These are phyloP conservation scores for Andrena trimmerana DNA, from an alignment of 2,888 invertebrate genomes.

Conservation along the genomic window DNA sequence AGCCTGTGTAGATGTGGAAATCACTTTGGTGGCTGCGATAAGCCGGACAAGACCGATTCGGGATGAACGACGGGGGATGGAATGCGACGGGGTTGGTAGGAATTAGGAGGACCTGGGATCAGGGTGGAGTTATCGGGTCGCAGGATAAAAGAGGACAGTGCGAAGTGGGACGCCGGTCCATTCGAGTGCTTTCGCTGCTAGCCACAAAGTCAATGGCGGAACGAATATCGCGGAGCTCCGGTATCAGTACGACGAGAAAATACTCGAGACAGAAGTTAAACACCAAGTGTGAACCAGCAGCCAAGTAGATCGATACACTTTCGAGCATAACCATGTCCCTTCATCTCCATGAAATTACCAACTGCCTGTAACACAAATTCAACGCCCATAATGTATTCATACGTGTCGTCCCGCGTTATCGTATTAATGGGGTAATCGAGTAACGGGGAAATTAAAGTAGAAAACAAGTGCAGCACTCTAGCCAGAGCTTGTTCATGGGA, in stretches of 20 bases:
- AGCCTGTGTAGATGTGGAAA: slow-evolving; percentile 41
- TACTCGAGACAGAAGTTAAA: too few relatives aligned
- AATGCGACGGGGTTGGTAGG: too few relatives aligned
- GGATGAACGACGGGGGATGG: slow-evolving; percentile 10
- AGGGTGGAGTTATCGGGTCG: too few relatives aligned
- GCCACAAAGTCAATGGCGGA: background rate
- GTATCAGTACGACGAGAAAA: too few relatives aligned
- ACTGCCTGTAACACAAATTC: background rate
- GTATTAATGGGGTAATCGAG: background rate
- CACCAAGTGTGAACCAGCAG: too few relatives aligned
- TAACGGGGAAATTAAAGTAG: background rate
- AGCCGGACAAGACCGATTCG: slow-evolving; percentile 6
- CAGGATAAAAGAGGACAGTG: background rate
- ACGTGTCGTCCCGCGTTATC: background rate
- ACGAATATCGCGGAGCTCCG: too few relatives aligned
- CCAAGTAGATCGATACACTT: too few relatives aligned
- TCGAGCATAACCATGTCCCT: too few relatives aligned
- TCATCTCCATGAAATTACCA: too few relatives aligned
- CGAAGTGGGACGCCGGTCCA: background rate
- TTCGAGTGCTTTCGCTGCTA: background rate
- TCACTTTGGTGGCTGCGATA: slow-evolving; percentile 36
- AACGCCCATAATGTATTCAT: background rate
- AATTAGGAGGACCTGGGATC: background rate
- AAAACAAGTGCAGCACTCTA: background rate
- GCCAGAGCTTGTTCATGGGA: background rate